Conservation (phyloP, 2,888 invertebrate species). For the Monoplex corrugatus region DNA sequence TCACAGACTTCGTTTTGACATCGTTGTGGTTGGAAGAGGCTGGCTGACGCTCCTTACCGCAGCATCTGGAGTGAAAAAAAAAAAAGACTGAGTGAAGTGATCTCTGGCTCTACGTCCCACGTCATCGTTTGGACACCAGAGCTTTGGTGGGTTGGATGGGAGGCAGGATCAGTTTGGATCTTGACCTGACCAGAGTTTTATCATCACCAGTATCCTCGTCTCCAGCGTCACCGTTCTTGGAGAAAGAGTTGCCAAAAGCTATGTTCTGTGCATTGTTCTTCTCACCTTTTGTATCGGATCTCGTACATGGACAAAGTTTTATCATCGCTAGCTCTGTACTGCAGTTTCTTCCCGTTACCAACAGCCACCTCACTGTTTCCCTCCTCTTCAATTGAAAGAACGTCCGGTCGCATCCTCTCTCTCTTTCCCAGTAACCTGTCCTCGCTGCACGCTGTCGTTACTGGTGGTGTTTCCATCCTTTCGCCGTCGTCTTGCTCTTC, state of each 20-base stretch:
- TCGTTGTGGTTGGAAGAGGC: too few relatives aligned
- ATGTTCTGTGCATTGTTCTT: background rate
- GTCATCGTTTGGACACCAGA: background rate
- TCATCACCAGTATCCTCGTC: background rate
- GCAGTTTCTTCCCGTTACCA: background rate
- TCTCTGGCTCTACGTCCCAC: too few relatives aligned
- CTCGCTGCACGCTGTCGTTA: background rate
- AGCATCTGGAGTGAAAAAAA: too few relatives aligned
- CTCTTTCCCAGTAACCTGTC: background rate
- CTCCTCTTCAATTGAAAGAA: too few relatives aligned
- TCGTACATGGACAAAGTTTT: too few relatives aligned
- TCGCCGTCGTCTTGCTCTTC: background rate
- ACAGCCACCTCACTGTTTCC: background rate
- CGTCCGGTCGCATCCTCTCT: background rate
- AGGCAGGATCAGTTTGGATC: conserved; percentile 15
- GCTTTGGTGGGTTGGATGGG: conserved; percentile 34
- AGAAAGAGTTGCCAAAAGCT: too few relatives aligned
- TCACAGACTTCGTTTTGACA: too few relatives aligned
- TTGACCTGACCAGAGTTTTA: background rate
- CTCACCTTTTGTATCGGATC: background rate
- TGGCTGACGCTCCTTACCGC: too few relatives aligned
- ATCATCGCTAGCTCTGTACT: too few relatives aligned
- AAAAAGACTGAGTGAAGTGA: too few relatives aligned
- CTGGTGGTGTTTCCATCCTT: background rate
- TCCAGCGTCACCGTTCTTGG: background rate